Evolutionary conservation across 2,797 vertebrate genomes (phyloP).

Genomic region (Etheostoma perlongum): DNA sequence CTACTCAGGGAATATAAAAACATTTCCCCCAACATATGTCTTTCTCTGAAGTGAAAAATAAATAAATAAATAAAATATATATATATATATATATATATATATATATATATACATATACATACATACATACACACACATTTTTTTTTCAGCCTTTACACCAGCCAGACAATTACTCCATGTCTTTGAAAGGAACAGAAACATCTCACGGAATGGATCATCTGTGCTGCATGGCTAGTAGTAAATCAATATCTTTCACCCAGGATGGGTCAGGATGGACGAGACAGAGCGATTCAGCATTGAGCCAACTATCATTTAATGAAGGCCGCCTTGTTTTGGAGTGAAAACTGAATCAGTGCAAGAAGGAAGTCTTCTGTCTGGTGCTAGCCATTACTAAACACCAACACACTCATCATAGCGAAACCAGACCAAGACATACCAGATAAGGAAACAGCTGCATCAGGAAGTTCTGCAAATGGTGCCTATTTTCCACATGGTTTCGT

Average conservation of each 20-base stretch:
- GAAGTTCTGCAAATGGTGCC: conserved; percentile 67
- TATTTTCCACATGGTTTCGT: conserved; percentile 77
- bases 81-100: neutral
- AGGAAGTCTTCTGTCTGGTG: conserved; percentile 69
- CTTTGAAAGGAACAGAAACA: conserved; percentile 30
- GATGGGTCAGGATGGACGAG: conserved; percentile 13
- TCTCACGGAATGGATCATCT: conserved; percentile 49
- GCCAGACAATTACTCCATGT: conserved; percentile 18
- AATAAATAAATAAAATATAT: too few species aligned
- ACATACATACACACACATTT: too few species aligned
- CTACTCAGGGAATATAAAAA: neutral
- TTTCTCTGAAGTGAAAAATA: neutral
- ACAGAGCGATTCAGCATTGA: conserved; percentile 10
- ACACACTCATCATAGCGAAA: conserved; percentile 75
- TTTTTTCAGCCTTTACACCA: neutral
- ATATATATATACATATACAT: too few species aligned
- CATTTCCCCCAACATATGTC: neutral
- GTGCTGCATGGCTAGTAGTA: conserved; percentile 23
- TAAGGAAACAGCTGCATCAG: conserved; percentile 73
- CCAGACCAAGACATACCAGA: conserved; percentile 74
- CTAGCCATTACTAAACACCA: conserved; percentile 54
- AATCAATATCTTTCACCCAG: conserved; percentile 50
- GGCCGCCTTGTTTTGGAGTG: conserved; percentile 14
- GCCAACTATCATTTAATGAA: conserved; percentile 27
- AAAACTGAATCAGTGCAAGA: conserved; percentile 54